Percentiles rank a stretch among this genome's conserved stretches.
phyloP scores from a whole-genome alignment of 2,113 vertebrate species.

The Ceratotherium simum region DNA sequence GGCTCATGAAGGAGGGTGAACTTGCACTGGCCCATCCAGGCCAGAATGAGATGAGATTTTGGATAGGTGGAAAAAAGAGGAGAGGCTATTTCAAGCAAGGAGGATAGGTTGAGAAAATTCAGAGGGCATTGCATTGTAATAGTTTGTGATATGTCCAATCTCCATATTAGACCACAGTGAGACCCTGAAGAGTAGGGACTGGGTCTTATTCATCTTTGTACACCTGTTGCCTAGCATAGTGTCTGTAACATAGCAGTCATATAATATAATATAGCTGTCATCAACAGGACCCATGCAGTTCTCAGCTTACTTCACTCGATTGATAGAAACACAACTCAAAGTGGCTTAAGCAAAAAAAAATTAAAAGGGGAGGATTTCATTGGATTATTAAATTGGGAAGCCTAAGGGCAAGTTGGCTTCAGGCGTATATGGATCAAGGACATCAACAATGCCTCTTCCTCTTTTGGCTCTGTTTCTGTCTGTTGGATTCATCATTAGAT shows the following conservation, averaged over 20 bases:
- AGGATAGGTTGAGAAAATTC: not conserved
- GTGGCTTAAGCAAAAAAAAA: not conserved
- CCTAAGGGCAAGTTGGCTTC: not conserved
- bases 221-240: no score
- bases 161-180: not conserved
- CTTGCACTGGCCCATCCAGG: not conserved
- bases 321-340: not conserved
- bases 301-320: not conserved
- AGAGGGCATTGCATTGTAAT: accelerated
- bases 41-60: not conserved
- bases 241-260: not conserved
- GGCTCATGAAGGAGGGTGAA: not conserved
- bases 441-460: not conserved
- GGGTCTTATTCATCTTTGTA: not conserved
- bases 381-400: not conserved
- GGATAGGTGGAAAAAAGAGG: not conserved
- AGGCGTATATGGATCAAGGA: not conserved
- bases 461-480: not conserved
- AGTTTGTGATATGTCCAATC: accelerated
- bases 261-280: accelerated
- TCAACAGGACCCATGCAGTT: accelerated
- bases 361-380: not conserved
- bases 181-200: accelerated
- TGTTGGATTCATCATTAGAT: not conserved
- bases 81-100: not conserved